Evolutionary conservation across 1,140 invertebrate genomes (phyloP).

Genomic region (Dendrolimus kikuchii): DNA sequence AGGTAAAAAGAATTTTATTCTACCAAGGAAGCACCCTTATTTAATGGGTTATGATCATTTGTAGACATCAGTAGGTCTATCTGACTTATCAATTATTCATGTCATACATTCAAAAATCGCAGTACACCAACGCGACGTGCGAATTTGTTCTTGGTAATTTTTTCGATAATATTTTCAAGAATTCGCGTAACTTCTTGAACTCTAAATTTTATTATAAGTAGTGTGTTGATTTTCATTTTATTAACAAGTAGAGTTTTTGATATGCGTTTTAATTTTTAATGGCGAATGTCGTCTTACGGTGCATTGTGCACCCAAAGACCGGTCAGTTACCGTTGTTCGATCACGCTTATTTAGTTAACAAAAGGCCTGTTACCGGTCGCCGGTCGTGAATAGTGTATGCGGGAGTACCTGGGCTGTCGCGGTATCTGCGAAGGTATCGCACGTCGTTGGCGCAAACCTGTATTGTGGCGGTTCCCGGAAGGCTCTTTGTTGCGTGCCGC

Average conservation of each 20-base stretch:
- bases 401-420: constrained; percentile 34
- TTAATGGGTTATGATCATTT: too few relatives aligned
- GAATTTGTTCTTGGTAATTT: constrained; percentile 18
- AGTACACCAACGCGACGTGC: constrained; percentile 9
- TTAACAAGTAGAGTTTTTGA: too few relatives aligned
- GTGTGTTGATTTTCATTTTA: too few relatives aligned
- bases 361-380: constrained; percentile 22
- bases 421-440: constrained; percentile 68
- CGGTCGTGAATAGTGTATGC: constrained; percentile 14
- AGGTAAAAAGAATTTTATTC: too few relatives aligned
- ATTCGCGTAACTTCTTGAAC: too few relatives aligned
- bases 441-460: constrained; percentile 66
- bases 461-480: constrained; percentile 68
- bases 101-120: constrained; percentile 15
- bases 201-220: too few relatives aligned
- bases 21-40: too few relatives aligned
- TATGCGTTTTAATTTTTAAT: too few relatives aligned
- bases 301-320: too few relatives aligned
- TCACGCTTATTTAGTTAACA: constrained; percentile 49
- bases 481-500: constrained; percentile 62
- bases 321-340: constrained; percentile 26
- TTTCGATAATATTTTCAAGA: constrained; percentile 1
- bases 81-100: constrained; percentile 20
- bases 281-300: too few relatives aligned
- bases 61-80: too few relatives aligned